phyloP scores from a whole-genome alignment of 35 echinoderm and acorn worm species.

The Ptychodera flava region DNA sequence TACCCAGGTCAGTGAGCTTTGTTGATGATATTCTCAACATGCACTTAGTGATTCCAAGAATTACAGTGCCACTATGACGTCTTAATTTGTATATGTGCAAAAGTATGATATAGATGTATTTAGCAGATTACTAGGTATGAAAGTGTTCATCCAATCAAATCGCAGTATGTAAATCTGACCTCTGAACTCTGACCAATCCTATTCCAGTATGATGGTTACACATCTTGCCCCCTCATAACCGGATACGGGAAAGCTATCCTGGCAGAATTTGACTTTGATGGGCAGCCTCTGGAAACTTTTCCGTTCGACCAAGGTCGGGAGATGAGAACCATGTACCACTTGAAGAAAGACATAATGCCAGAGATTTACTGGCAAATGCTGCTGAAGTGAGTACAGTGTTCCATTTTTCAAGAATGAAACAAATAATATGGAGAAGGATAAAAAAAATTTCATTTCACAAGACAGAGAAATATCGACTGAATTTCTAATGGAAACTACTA shows the following conservation, averaged over 20 bases:
- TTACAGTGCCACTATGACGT: no score
- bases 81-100: no score
- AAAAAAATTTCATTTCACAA: background rate
- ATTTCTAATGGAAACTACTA: background rate
- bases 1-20: no score
- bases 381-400: slow-evolving; percentile 61
- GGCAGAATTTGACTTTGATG: slow-evolving; percentile 89
- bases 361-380: slow-evolving; percentile 74
- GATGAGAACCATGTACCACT: slow-evolving; percentile 66
- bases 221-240: slow-evolving; percentile 86
- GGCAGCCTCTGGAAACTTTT: slow-evolving; percentile 77
- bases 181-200: no score
- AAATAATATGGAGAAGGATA: background rate
- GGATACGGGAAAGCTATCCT: slow-evolving; percentile 61
- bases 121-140: no score
- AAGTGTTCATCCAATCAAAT: no score
- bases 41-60: no score
- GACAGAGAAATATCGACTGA: background rate
- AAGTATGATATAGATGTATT: no score
- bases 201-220: slow-evolving; percentile 90
- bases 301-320: slow-evolving; percentile 74
- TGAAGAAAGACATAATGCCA: slow-evolving; percentile 80
- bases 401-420: background rate
- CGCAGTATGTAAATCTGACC: no score
- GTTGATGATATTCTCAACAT: no score